A percentile compares a stretch with the other conserved stretches of the same genome.
phyloP scores from a whole-genome alignment of 1,140 invertebrate genomes.

The Meloidogyne hapla region DNA sequence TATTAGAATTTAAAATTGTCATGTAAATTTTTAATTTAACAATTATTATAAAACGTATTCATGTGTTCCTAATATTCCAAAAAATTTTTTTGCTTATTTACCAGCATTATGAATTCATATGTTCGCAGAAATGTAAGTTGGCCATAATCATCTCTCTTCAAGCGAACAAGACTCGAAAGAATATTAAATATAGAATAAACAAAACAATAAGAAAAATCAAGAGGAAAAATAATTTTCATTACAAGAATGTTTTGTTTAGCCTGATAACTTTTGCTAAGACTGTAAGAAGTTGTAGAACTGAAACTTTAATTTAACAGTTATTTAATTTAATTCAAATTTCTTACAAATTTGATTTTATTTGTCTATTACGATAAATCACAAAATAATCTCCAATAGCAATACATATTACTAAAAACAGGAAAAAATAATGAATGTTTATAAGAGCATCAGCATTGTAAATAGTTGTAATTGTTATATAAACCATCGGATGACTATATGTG shows the following conservation, averaged over 20 bases:
- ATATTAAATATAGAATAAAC: conserved; percentile 10
- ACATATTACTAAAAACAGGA: background rate
- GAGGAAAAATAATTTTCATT: conserved; percentile 12
- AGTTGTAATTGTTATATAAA: background rate
- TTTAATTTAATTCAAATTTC: too few relatives aligned
- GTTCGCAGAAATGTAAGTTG: conserved; percentile 4
- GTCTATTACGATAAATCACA: background rate
- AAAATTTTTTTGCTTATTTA: too few relatives aligned
- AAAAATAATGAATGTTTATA: conserved; percentile 9
- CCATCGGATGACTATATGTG: too few relatives aligned
- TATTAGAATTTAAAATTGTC: too few relatives aligned
- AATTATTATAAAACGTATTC: too few relatives aligned
- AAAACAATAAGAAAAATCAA: conserved; percentile 17
- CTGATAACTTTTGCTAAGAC: conserved; percentile 13
- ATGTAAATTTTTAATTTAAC: too few relatives aligned
- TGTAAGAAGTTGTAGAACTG: conserved; percentile 4
- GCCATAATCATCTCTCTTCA: background rate
- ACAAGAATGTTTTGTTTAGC: conserved; percentile 13
- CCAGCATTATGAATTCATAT: conserved; percentile 7
- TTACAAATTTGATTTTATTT: background rate
- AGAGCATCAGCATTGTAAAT: background rate
- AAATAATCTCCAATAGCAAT: background rate
- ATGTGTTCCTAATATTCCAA: too few relatives aligned
- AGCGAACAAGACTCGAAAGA: conserved; percentile 5
- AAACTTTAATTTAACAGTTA: background rate